phyloP scores from a whole-genome alignment of 2,797 vertebrate species.

The Jordanella pulchra region DNA sequence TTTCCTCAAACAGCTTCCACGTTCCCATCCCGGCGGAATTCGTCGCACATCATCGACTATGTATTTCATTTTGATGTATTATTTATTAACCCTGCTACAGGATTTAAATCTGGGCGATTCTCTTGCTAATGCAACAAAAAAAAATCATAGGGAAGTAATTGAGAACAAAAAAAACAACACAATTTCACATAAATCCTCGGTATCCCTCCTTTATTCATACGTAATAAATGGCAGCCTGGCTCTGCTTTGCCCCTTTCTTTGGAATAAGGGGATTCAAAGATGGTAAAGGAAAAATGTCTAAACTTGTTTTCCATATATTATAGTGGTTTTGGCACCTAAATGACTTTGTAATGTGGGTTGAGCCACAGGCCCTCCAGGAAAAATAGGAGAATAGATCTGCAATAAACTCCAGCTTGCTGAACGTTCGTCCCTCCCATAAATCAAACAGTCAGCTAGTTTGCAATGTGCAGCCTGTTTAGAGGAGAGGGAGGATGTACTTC shows the following conservation, averaged over 20 bases:
- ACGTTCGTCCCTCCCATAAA: conserved; percentile 32
- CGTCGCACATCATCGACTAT: conserved; percentile 65
- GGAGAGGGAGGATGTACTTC: conserved; percentile 20
- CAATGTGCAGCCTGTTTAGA: background rate
- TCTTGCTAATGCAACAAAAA: conserved; percentile 19
- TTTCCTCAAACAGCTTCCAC: conserved; percentile 57
- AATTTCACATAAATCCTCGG: conserved; percentile 11
- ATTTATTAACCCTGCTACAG: conserved; percentile 70
- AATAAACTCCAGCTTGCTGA: conserved; percentile 40
- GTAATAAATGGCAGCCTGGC: conserved; percentile 27
- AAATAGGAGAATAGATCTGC: conserved; percentile 47
- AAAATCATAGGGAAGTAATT: conserved; percentile 14
- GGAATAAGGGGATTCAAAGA: conserved; percentile 32
- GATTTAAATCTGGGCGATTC: conserved; percentile 28
- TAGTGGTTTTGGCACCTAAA: conserved; percentile 45
- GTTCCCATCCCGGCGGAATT: conserved; percentile 51
- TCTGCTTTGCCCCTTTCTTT: conserved; percentile 18
- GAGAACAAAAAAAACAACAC: conserved; percentile 6
- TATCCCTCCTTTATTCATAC: conserved; percentile 42
- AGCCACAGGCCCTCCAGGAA: conserved; percentile 45
- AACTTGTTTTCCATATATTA: conserved; percentile 42
- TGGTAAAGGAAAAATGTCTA: conserved; percentile 35
- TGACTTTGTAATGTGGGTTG: conserved; percentile 44
- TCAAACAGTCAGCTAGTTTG: background rate
- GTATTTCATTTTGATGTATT: conserved; percentile 69